A percentile compares a stretch with the other conserved stretches of the same genome.
Conservation (phyloP, 2,888 invertebrate species). For the Lypha dubia region DNA sequence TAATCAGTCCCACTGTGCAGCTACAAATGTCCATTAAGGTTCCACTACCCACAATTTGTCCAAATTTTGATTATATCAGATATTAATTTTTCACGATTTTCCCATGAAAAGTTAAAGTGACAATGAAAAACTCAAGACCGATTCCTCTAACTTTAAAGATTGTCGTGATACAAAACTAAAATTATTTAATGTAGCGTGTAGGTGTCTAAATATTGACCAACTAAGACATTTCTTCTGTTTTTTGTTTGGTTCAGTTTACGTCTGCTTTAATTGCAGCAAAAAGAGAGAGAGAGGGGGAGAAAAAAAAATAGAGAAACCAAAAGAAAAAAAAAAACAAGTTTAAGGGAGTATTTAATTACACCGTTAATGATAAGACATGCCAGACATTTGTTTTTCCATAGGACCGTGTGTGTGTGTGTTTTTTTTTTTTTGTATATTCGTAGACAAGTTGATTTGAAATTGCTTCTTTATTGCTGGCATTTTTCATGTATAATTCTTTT, state of each 20-base stretch:
- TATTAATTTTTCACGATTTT: too few species aligned
- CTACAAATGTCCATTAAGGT: too few species aligned
- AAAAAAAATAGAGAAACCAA: constrained; percentile 3
- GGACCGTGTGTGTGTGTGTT: constrained; percentile 22
- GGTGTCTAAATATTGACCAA: constrained; percentile 51
- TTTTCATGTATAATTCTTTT: constrained; percentile 16
- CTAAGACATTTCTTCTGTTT: constrained; percentile 23
- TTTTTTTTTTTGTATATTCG: background rate
- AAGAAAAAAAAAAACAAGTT: background rate
- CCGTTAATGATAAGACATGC: constrained; percentile 32
- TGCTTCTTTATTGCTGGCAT: constrained; percentile 4
- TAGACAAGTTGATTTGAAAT: constrained; percentile 27
- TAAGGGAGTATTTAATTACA: constrained; percentile 61
- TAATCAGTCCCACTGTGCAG: too few species aligned
- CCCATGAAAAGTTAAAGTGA: too few species aligned
- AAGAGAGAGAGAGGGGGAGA: too few species aligned
- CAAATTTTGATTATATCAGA: too few species aligned
- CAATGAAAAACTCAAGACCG: background rate
- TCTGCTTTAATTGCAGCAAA: constrained; percentile 47
- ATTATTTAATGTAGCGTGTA: constrained; percentile 21
- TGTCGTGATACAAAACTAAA: background rate
- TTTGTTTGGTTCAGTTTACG: constrained; percentile 8
- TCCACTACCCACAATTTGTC: too few species aligned
- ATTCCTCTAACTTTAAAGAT: too few species aligned
- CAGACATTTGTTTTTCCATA: constrained; percentile 50